phyloP scores from a whole-genome alignment of 30 jellyfish, hydroid and myxozoan genomes.

The Morbakka virulenta region DNA sequence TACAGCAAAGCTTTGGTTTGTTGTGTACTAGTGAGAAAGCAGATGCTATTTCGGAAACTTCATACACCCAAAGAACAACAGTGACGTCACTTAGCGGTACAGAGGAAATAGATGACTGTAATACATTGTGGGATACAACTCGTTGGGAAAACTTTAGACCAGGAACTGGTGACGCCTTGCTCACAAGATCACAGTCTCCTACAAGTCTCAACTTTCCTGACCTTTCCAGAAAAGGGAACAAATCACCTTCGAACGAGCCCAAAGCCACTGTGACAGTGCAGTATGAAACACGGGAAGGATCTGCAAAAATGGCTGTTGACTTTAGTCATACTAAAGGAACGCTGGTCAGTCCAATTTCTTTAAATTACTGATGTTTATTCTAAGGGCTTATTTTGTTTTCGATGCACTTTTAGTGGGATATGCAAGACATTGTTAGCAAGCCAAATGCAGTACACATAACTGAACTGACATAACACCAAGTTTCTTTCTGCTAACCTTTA shows the following conservation, averaged over 20 bases:
- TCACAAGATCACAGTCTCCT: background rate
- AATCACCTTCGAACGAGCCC: background rate
- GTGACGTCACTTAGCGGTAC: background rate
- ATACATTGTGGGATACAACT: background rate
- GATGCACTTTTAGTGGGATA: no score
- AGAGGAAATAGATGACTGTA: background rate
- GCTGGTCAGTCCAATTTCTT: conserved; percentile 20
- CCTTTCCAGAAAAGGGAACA: background rate
- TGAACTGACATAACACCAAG: no score
- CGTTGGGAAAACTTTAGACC: background rate
- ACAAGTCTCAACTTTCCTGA: background rate
- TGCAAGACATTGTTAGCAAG: no score
- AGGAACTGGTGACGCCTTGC: background rate
- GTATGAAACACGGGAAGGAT: conserved; percentile 86
- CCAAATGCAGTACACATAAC: no score
- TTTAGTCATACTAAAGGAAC: conserved; percentile 49
- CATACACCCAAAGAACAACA: background rate
- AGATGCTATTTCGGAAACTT: background rate
- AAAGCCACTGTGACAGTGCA: conserved; percentile 9
- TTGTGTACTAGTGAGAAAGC: no score
- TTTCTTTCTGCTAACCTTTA: no score
- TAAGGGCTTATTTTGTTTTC: no score
- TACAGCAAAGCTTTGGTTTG: no score
- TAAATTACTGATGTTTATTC: background rate
- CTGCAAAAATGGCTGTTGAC: conserved; percentile 61